These are phyloP conservation scores for Plectus sambesii DNA, from an alignment of 1,140 invertebrate genomes.

Conservation along the genomic window DNA sequence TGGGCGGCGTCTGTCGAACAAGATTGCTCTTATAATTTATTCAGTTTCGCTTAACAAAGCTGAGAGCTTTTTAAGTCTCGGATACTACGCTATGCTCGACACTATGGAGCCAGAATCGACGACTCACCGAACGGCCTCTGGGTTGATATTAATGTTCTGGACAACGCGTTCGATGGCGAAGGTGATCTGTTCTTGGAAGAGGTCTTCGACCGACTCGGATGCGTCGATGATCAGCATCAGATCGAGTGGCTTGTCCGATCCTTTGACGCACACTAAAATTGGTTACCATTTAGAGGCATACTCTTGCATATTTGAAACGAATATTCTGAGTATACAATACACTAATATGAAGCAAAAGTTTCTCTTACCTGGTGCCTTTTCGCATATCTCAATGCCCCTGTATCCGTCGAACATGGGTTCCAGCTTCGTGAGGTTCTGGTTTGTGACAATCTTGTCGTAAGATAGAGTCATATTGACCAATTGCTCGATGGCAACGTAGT, in stretches of 20 bases:
- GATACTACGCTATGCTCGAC: no score
- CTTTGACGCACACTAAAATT: constrained; percentile 30
- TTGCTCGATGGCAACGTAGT: constrained; percentile 42
- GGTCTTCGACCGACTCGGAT: constrained; percentile 37
- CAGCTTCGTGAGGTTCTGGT: constrained; percentile 37
- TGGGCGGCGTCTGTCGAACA: no score
- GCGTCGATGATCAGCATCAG: constrained; percentile 39
- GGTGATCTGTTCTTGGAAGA: constrained; percentile 39
- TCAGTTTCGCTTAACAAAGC: no score
- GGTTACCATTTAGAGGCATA: background rate
- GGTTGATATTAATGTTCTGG: constrained; percentile 40
- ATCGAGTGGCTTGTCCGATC: constrained; percentile 40
- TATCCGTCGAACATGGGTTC: constrained; percentile 37
- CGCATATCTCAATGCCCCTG: constrained; percentile 41
- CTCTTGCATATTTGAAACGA: no score
- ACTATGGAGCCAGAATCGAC: no score
- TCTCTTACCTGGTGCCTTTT: constrained; percentile 31
- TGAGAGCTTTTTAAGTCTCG: no score
- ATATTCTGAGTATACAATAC: background rate
- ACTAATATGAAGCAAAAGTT: constrained; percentile 4
- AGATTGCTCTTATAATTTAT: no score
- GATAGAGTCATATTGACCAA: constrained; percentile 37
- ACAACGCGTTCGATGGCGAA: constrained; percentile 37
- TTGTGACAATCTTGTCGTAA: constrained; percentile 36
- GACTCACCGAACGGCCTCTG: constrained; percentile 40